A percentile compares a stretch with the other conserved stretches of the same genome.
Conservation (phyloP, 1,140 invertebrate genomes). For the Aporrectodea caliginosa region DNA sequence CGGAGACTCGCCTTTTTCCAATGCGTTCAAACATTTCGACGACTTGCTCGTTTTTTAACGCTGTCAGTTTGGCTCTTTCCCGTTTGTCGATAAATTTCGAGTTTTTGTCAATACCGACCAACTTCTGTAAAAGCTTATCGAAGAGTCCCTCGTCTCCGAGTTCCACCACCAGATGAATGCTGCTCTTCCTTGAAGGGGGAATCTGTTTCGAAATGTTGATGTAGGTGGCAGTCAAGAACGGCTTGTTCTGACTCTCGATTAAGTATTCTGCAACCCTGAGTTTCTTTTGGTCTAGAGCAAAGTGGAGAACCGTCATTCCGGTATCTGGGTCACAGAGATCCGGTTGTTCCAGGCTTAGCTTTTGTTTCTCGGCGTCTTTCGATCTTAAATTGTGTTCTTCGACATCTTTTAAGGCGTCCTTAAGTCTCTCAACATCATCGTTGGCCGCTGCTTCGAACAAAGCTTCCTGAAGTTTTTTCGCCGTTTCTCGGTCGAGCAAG, state of each 20-base stretch:
- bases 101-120: background rate
- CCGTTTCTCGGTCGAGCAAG: no score
- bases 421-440: constrained; percentile 13
- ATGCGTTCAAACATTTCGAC: background rate
- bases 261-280: background rate
- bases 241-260: background rate
- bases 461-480: no score
- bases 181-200: background rate
- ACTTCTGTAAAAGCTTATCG: constrained; percentile 4
- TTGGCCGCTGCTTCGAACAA: background rate
- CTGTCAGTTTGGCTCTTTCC: background rate
- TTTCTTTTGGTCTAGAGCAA: background rate
- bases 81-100: background rate
- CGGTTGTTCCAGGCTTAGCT: constrained; percentile 7
- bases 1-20: background rate
- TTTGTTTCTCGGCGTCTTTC: background rate
- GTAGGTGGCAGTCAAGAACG: constrained; percentile 3
- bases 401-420: background rate
- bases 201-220: background rate
- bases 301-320: constrained; percentile 8
- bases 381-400: no score
- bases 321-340: constrained; percentile 1
- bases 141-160: constrained; percentile 12
- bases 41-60: background rate
- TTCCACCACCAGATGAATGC: constrained; percentile 8